A percentile compares a stretch with the other conserved stretches of the same genome.
phyloP scores from a whole-genome alignment of 2,888 invertebrate species.

The Eupithecia inturbata region DNA sequence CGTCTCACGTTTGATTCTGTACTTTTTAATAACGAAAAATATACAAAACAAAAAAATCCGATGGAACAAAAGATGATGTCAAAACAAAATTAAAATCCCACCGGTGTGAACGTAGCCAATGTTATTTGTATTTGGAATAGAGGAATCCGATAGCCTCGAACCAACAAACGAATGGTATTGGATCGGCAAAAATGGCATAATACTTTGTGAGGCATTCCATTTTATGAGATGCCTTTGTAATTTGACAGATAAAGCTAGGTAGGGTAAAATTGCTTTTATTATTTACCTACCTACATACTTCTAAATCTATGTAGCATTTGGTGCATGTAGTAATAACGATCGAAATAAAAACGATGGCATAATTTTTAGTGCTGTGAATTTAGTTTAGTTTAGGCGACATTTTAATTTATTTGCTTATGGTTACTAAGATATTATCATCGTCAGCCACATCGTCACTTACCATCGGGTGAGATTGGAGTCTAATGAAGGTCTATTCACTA shows the following conservation, averaged over 20 bases:
- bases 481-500: too few relatives aligned
- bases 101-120: conserved; percentile 56
- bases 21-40: not conserved
- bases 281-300: not conserved
- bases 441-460: too few relatives aligned
- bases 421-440: too few relatives aligned
- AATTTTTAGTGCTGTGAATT: too few relatives aligned
- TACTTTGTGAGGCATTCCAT: conserved; percentile 49
- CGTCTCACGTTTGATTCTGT: too few relatives aligned
- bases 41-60: not conserved
- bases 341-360: too few relatives aligned
- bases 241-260: conserved; percentile 4
- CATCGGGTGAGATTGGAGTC: too few relatives aligned
- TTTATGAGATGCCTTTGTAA: conserved; percentile 39
- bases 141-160: conserved; percentile 61
- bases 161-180: conserved; percentile 62
- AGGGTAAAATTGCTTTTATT: not conserved
- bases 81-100: not conserved
- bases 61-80: not conserved
- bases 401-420: too few relatives aligned
- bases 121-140: conserved; percentile 69
- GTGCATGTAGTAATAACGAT: too few relatives aligned
- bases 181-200: conserved; percentile 62
- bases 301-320: too few relatives aligned
- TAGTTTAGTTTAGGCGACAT: too few relatives aligned